Evolutionary conservation across 2,797 vertebrate genomes (phyloP), one percentile per base, ranked within the genome.

Genomic region (Bradypus variegatus): DNA sequence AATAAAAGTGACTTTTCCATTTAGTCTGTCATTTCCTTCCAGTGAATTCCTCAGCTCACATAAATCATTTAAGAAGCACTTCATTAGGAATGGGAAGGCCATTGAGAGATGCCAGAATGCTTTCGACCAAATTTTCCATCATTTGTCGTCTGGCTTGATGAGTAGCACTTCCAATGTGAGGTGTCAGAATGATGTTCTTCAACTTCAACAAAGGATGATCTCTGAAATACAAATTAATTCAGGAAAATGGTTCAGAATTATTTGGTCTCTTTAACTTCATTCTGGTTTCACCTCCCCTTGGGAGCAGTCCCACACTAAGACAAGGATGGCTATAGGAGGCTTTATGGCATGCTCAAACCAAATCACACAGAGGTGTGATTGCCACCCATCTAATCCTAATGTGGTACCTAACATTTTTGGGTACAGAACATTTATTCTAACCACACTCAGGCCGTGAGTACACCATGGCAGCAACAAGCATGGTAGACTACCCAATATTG

Each of bases 121-220:
- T 98, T 95, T 93, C 95, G 86, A 97, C 94, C 95, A 97, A 97
- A 91, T 94, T 96, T 94, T 98, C 96, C 81, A 97, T 96, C 77
- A 98, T 96, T 58, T 93, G 86, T 73, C 45, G 80, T 33, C 29
- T 58, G 8, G 97, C 80, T 92, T 96, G 96, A 76, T 95, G 73
- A 48, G 97, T 98, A 94, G 96, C 95, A 72, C 91, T 95, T 88
- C 98, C 97, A 0, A 97, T 76, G 83, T 98, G 98, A 89, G 98
- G 97, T 2, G 96, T 96, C 95, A 98, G 77, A 81, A 96, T 96
- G 86, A 98, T 23, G 0, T 98, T 98, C 73, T 97, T 97, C 80
- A 98, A 77, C 78, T 97, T 96, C 76, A 98, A 80, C 94, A 98
- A 88, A 9, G 95, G 96, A 65, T 98, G 97, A 92, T 97, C 97